Evolutionary conservation across 2,113 vertebrate species (phyloP), one percentile per base, ranked within the genome.

Genomic region (Ondatra zibethicus): DNA sequence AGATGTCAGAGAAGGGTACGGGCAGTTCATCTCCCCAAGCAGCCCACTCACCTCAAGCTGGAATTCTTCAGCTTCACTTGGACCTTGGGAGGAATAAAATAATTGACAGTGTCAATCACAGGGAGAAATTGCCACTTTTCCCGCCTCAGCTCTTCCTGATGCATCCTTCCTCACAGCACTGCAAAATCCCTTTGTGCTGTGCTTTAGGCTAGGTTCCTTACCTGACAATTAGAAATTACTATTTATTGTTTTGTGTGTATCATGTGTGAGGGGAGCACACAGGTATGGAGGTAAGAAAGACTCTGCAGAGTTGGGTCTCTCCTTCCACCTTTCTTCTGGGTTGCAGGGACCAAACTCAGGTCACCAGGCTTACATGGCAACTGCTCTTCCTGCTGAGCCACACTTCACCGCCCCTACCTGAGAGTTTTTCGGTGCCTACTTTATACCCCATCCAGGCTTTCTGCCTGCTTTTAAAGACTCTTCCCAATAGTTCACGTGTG

Each of bases 21-120:
- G 99, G 97, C 99, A 99, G 96, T 98, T 98, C 97, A 99, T 99
- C 98, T 99, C 99, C 61, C 99, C 98, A 85, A 99, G 98, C 21
- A 99, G 98, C 14, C 99, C 99, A 77, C 99, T 99, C 99, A 99
- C 99, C 98, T 99, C 99, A 58, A 99, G 98, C 77, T 99, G 99
- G 98, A 99, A 99, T 92, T 99, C 98, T 97, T 99, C 99, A 4
- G 99, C 99, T 98, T 99, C 99, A 3, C 97, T 99, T 0, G 99
- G 99, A 98, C 99, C 99, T 99, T 98, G 47, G 47, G 93, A 61
- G 87, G 76, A 95, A 89, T 94, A 93, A 80, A 90, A 93, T 68
- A 65, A 92, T 70, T 55, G n/a, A 27, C 13, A 63, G 55, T 14
- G 16, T 63, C 27, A 84, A 13, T 82, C 80, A 39, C n/a, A 42